These are phyloP conservation scores for Holothuria scabra DNA, from an alignment of 53 echinoderm and acorn worm genomes.

Conservation along the genomic window DNA sequence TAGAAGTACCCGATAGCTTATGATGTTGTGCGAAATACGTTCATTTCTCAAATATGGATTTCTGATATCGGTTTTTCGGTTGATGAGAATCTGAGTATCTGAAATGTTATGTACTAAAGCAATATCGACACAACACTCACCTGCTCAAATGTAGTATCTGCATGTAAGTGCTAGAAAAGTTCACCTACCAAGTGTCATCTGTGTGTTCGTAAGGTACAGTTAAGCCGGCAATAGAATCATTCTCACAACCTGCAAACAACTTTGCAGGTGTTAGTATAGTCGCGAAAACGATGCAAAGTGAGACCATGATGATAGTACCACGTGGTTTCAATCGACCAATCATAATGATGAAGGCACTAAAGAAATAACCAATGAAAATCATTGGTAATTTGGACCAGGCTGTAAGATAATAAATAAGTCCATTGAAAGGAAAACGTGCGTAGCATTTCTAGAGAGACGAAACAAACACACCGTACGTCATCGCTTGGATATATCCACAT, in stretches of 20 bases:
- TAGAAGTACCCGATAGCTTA: too few relatives aligned
- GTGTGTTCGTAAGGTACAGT: constrained; percentile 24
- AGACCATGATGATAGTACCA: constrained; percentile 33
- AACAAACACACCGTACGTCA: too few relatives aligned
- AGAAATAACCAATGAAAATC: constrained; percentile 33
- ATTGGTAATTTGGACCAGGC: constrained; percentile 29
- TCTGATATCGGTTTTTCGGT: too few relatives aligned
- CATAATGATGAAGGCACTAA: constrained; percentile 30
- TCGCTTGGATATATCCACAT: too few relatives aligned
- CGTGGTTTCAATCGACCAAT: constrained; percentile 29
- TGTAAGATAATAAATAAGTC: not conserved
- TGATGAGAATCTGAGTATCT: too few relatives aligned
- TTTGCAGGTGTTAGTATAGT: constrained; percentile 7
- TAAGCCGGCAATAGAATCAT: constrained; percentile 15
- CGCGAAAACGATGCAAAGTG: not conserved
- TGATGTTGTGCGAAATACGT: too few relatives aligned
- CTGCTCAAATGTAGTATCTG: too few relatives aligned
- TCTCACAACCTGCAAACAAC: constrained; percentile 27
- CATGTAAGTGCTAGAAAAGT: not conserved
- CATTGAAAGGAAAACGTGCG: too few relatives aligned
- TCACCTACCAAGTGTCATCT: constrained; percentile 15
- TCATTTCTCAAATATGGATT: too few relatives aligned
- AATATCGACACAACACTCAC: too few relatives aligned
- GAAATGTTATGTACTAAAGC: too few relatives aligned
- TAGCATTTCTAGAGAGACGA: too few relatives aligned